Evolutionary conservation across 2,797 vertebrate species (phyloP).

Genomic region (Dendrocincla tyrannina): DNA sequence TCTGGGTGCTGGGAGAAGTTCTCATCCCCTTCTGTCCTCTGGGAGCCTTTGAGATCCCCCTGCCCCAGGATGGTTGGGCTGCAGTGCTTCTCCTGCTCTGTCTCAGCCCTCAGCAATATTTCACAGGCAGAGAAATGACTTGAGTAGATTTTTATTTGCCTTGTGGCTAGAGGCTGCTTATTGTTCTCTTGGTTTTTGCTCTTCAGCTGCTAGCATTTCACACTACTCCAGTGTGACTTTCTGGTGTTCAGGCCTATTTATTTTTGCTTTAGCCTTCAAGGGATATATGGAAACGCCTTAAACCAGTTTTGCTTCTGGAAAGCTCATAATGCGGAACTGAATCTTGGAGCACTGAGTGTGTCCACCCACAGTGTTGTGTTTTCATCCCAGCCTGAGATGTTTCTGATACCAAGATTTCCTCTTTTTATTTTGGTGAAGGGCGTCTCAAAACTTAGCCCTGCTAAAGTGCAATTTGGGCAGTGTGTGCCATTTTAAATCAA

Average conservation of each 20-base stretch:
- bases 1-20: not conserved
- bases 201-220: not conserved
- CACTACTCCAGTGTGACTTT: not conserved
- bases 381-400: not conserved
- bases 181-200: not conserved
- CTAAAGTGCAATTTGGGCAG: not conserved
- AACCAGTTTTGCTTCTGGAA: not conserved
- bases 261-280: conserved; percentile 26
- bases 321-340: not conserved
- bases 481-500: not conserved
- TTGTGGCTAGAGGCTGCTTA: not conserved
- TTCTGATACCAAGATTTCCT: not conserved
- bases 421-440: not conserved
- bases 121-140: not conserved
- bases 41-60: not conserved
- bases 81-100: not conserved
- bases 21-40: not conserved
- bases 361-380: not conserved
- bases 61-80: not conserved
- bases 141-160: not conserved
- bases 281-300: not conserved
- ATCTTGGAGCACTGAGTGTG: not conserved
- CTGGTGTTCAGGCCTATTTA: conserved; percentile 16
- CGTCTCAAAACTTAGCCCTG: not conserved
- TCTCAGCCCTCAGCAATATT: not conserved